Conservation (phyloP, 2,888 invertebrate genomes). For the Eupithecia tripunctaria region DNA sequence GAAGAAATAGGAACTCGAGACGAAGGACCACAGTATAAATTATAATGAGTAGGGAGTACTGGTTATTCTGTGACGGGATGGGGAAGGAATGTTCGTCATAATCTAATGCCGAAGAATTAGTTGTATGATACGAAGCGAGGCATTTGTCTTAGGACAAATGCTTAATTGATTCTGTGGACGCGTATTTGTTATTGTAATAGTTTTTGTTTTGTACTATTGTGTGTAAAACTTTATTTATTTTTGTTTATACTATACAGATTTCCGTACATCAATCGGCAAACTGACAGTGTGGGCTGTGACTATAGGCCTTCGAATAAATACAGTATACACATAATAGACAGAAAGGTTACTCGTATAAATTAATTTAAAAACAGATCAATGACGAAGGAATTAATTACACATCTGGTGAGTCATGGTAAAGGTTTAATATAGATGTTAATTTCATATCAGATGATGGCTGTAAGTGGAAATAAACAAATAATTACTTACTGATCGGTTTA, state of each 20-base stretch:
- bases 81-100: conserved; percentile 71
- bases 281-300: neutral
- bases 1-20: neutral
- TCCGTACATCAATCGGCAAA: neutral
- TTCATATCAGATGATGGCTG: neutral
- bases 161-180: conserved; percentile 22
- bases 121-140: conserved; percentile 52
- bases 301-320: neutral
- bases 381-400: neutral
- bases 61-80: conserved; percentile 18
- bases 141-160: conserved; percentile 29
- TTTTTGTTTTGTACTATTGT: neutral
- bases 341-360: conserved; percentile 1
- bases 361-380: neutral
- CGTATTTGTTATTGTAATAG: conserved; percentile 16
- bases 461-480: neutral
- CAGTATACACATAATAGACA: neutral
- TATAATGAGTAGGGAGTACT: conserved; percentile 1
- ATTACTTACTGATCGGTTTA: neutral
- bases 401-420: neutral
- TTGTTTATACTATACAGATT: too few relatives aligned
- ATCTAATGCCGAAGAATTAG: conserved; percentile 66
- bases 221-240: neutral
- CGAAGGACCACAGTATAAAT: neutral
- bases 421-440: neutral